These are phyloP conservation scores for Helogale parvula DNA, from an alignment of 2,113 vertebrate species.

Conservation along the genomic window DNA sequence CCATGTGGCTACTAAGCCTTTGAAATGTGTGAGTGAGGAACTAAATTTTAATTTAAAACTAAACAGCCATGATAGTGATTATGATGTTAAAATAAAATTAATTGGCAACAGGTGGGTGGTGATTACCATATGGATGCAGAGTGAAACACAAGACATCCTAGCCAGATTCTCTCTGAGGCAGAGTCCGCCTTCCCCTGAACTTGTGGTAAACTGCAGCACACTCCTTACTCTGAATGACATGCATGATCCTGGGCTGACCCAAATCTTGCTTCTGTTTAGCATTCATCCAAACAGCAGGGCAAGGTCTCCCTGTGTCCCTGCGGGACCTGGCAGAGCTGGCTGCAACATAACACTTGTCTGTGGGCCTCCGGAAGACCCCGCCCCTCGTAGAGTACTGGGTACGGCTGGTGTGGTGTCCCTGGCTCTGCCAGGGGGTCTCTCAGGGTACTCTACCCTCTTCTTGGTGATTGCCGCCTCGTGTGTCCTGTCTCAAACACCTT, in stretches of 20 bases:
- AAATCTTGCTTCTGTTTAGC: background rate
- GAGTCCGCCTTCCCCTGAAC: no score
- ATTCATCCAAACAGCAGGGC: background rate
- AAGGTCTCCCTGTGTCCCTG: background rate
- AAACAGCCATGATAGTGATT: background rate
- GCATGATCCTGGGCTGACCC: background rate
- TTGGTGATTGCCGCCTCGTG: background rate
- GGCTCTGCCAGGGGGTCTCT: background rate
- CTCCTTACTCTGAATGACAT: background rate
- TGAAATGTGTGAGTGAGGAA: background rate
- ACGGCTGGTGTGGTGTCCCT: rapidly evolving
- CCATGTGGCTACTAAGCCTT: background rate
- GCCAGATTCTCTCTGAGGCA: no score
- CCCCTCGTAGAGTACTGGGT: no score
- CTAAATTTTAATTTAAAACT: background rate
- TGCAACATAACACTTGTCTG: background rate
- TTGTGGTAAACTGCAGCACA: rapidly evolving
- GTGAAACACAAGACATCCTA: background rate
- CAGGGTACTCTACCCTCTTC: background rate
- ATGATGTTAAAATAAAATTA: background rate
- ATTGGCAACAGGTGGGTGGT: background rate
- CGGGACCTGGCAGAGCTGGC: background rate
- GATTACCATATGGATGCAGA: background rate
- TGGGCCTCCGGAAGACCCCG: background rate
- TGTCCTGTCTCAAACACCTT: background rate